These are phyloP conservation scores for Drosophila seguyi DNA, from an alignment of 1,140 invertebrate genomes.

Conservation along the genomic window DNA sequence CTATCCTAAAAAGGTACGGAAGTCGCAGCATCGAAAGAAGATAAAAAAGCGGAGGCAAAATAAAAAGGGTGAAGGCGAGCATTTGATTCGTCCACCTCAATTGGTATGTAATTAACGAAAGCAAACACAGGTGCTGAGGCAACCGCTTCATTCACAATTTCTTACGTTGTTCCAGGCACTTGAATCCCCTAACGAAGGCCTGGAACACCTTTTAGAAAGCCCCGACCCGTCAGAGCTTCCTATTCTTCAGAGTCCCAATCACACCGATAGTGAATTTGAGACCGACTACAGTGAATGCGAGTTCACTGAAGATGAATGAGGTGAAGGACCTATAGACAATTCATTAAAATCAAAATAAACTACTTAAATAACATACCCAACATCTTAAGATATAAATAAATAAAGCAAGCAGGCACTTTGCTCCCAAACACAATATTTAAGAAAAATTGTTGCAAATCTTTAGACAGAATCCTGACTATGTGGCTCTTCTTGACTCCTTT, in stretches of 20 bases:
- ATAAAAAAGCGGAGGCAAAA: neutral
- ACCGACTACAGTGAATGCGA: too few species aligned
- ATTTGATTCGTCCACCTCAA: neutral
- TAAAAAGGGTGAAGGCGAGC: neutral
- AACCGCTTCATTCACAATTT: neutral
- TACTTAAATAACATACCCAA: neutral
- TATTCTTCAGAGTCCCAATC: neutral
- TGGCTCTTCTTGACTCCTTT: neutral
- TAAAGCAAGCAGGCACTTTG: too few species aligned
- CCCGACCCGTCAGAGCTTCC: neutral
- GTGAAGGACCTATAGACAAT: neutral
- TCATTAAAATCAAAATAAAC: neutral
- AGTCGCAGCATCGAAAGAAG: too few species aligned
- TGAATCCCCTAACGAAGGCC: neutral
- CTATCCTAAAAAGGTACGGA: neutral
- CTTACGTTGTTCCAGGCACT: neutral
- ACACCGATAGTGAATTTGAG: neutral
- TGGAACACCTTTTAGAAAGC: too few species aligned
- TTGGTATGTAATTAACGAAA: neutral
- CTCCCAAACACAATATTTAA: too few species aligned
- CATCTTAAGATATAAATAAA: neutral
- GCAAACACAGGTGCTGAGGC: neutral
- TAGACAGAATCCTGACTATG: neutral
- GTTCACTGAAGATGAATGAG: neutral
- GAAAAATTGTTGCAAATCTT: slow-evolving; percentile 13